Percentiles rank a stretch among this genome's conserved stretches.
Conservation (phyloP, 2,113 vertebrate genomes). For the Lophochroa leadbeateri region DNA sequence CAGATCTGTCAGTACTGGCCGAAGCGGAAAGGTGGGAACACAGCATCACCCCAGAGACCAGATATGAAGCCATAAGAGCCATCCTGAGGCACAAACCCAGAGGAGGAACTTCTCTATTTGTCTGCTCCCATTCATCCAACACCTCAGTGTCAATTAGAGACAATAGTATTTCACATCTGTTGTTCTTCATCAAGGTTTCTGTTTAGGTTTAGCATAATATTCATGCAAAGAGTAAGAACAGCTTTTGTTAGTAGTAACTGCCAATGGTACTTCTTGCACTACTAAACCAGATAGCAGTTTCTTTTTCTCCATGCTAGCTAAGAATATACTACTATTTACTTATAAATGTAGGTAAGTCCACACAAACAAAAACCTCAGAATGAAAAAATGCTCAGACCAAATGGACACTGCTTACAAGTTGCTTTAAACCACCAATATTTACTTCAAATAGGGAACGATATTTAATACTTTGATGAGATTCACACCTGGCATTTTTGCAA, state of each 20-base stretch:
- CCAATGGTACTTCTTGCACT: rapidly evolving
- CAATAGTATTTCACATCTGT: background rate
- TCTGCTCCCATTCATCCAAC: background rate
- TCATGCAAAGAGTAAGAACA: background rate
- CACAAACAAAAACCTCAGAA: background rate
- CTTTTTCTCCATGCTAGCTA: background rate
- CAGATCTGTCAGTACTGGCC: background rate
- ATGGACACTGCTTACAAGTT: background rate
- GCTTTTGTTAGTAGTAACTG: background rate
- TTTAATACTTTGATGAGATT: background rate
- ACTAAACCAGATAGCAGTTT: background rate
- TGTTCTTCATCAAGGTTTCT: background rate
- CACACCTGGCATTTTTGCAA: background rate
- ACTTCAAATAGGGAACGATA: background rate
- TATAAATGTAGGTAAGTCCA: background rate
- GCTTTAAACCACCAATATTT: background rate
- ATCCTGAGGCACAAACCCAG: background rate
- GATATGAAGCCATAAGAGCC: background rate
- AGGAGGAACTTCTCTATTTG: background rate
- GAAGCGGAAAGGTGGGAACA: background rate
- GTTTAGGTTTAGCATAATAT: background rate
- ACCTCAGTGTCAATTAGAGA: background rate
- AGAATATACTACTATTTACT: background rate
- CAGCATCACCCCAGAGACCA: background rate
- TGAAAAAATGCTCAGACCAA: background rate